Percentiles rank a stretch among this genome's conserved stretches.
Evolutionary conservation across 2,113 vertebrate species (phyloP).

Genomic region (Festucalex cinctus): DNA sequence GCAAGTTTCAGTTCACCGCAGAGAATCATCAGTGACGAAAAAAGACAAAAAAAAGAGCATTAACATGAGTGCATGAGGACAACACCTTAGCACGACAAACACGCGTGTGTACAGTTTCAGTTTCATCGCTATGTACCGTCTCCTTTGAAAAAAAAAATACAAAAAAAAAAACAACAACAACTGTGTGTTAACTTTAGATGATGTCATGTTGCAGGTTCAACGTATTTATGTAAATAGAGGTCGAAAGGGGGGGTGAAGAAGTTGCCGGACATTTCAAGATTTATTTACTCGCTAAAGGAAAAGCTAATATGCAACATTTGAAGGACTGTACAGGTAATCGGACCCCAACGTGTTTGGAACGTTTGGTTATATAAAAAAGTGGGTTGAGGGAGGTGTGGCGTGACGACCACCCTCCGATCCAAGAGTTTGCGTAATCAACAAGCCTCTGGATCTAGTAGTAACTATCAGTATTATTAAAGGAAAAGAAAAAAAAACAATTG

Average conservation of each 20-base stretch:
- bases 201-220: constrained; percentile 99
- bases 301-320: constrained; percentile 97
- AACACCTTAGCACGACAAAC: constrained; percentile 90
- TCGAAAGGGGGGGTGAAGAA: constrained; percentile 73
- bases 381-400: constrained; percentile 60
- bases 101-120: constrained; percentile 92
- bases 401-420: constrained; percentile 80
- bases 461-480: constrained; percentile 88
- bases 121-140: constrained; percentile 89
- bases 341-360: constrained; percentile 72
- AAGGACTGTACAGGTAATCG: constrained; percentile 94
- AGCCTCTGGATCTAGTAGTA: constrained; percentile 90
- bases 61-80: constrained; percentile 76
- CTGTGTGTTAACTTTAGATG: constrained; percentile 98
- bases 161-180: constrained; percentile 42
- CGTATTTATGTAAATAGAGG: constrained; percentile 99
- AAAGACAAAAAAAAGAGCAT: constrained; percentile 54
- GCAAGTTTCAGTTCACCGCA: constrained; percentile 85
- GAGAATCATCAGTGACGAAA: constrained; percentile 84
- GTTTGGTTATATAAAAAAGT: constrained; percentile 52
- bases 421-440: constrained; percentile 86
- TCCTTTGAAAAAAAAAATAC: constrained; percentile 86
- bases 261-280: constrained; percentile 86
- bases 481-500: constrained; percentile 77
- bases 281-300: constrained; percentile 87